Base-by-base conservation (phyloP, 2,888 invertebrate genomes). In the Molorchus minor region DNA sequence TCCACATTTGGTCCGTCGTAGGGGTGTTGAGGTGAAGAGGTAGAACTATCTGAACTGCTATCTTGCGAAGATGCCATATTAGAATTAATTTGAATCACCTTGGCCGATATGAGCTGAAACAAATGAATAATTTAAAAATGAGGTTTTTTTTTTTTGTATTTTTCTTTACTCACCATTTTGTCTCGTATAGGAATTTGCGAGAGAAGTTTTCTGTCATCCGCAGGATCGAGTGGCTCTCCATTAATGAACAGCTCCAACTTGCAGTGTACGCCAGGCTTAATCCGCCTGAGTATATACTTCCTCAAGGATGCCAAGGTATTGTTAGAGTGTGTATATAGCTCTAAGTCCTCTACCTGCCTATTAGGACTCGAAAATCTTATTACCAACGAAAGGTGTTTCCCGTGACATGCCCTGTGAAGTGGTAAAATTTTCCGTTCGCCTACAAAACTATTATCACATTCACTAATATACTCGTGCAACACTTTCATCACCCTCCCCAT, bases 401-500 rank as follows among this genome's bases (percentile, higher is more conserved):
- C 97, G 63, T 95, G 87, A 67, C 92, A 93, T 7, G 96, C 94
- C 75, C 96, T 85, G 75, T 92, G 91, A 60, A 97, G 87, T 17
- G 97, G 96, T 73, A 97, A 83, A 73, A 94, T 90, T 76, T 91
- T 90, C 66, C 98, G 85, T 79, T 98, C 97, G 33, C 93, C 93
- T 45, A 90, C 87, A 81, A 91, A 94, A 66, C 89, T 88, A 71
- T 89, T 88, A 84, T 97, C 97, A 83, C 96, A 97, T 82, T 97
- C 96, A 73, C 91, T 92, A 64, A 98, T 89, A 79, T 98, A 98
- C 82, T 97, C 97, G 79, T 94, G 92, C 75, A 98, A 85, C 75
- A 97, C 96, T 82, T 94, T 92, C 81, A 98, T 87, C 54, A 98
- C 92, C 69, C 97, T 88, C 80, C 94, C 94, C 91, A 97, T 94